These are phyloP conservation scores for Candidula unifasciata DNA, from an alignment of 2,888 invertebrate genomes.

Conservation along the genomic window DNA sequence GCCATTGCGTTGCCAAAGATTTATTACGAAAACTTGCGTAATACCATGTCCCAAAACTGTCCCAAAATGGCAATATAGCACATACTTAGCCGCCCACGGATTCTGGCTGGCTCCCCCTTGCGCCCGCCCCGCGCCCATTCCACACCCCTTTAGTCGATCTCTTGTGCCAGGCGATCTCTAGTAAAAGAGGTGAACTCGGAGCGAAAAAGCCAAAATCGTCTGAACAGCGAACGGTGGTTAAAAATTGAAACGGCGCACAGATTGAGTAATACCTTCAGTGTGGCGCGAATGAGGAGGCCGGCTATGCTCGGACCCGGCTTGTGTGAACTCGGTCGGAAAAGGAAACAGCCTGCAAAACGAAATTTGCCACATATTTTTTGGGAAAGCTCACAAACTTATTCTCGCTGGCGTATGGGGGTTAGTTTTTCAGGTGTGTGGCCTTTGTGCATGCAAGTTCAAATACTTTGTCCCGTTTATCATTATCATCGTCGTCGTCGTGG, in stretches of 20 bases:
- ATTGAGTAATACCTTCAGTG: neutral
- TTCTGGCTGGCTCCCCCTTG: neutral
- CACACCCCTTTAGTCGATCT: neutral
- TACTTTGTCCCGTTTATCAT: no score
- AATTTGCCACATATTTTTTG: neutral
- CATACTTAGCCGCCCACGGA: slow-evolving; percentile 24
- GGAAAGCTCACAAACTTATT: neutral
- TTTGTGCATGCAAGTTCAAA: no score
- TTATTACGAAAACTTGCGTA: slow-evolving; percentile 11
- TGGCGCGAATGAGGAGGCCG: neutral
- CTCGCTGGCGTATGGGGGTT: neutral
- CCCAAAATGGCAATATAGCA: slow-evolving; percentile 22
- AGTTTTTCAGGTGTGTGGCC: neutral
- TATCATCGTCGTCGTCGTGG: no score
- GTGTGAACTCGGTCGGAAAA: neutral
- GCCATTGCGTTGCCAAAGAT: slow-evolving; percentile 19
- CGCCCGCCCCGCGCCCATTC: neutral
- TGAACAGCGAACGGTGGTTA: neutral
- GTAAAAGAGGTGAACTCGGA: neutral
- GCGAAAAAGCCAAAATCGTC: neutral
- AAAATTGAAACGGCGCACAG: neutral
- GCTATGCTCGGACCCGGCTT: neutral
- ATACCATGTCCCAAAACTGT: slow-evolving; percentile 18
- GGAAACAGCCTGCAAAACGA: neutral
- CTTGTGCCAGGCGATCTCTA: neutral